These are phyloP conservation scores for Eretmochelys imbricata DNA, from an alignment of 2,113 vertebrate species.

Conservation along the genomic window DNA sequence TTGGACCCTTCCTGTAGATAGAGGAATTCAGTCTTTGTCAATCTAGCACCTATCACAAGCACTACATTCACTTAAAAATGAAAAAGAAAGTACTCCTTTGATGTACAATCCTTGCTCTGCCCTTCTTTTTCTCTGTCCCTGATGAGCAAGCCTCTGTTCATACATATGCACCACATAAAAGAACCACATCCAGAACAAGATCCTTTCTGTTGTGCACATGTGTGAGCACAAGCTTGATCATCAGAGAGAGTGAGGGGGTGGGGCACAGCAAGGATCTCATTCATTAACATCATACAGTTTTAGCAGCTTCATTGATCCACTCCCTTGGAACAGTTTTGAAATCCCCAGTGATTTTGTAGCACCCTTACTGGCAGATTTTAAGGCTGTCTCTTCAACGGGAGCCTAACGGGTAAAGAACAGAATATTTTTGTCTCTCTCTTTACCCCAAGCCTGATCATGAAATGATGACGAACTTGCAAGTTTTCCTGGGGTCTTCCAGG, in stretches of 20 bases:
- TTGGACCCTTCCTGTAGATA: not conserved
- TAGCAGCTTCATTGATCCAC: not conserved
- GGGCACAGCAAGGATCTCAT: not conserved
- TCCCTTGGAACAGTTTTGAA: not conserved
- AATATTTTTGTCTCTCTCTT: not conserved
- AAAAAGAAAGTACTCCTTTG: not conserved
- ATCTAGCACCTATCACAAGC: not conserved
- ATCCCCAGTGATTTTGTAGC: not conserved
- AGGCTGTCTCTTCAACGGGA: not conserved
- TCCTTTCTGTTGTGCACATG: slow-evolving; percentile 6
- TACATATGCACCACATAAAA: slow-evolving; percentile 8
- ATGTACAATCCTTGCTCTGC: slow-evolving; percentile 14
- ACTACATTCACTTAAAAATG: not conserved
- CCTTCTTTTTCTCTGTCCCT: not conserved
- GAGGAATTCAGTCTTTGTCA: not conserved
- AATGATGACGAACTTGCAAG: not conserved
- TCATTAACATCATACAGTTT: slow-evolving; percentile 21
- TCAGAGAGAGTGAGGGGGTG: not conserved
- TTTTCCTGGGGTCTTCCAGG: not conserved
- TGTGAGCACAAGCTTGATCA: not conserved
- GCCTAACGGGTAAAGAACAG: not conserved
- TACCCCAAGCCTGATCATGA: not conserved
- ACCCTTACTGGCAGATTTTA: not conserved
- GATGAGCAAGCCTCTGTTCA: not conserved
- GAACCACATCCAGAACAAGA: not conserved